Conservation (phyloP, 2,888 invertebrate genomes). For the Nomada ferruginata region DNA sequence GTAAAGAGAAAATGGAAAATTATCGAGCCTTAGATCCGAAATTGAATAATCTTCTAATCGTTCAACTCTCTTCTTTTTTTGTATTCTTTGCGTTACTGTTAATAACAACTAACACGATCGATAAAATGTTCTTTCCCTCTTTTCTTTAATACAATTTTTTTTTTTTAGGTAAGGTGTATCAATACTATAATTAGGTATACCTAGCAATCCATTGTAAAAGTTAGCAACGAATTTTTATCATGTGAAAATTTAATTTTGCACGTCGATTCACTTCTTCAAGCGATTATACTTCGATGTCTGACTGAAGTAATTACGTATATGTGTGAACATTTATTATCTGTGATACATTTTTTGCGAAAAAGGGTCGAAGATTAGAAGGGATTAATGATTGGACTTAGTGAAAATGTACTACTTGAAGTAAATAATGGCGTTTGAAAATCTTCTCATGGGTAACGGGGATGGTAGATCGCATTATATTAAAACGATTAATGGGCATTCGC, state of each 20-base stretch:
- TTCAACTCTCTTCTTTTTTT: conserved; percentile 47
- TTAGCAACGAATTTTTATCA: conserved; percentile 63
- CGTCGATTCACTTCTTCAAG: conserved; percentile 73
- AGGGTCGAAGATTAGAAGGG: conserved; percentile 31
- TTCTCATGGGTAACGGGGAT: conserved; percentile 1
- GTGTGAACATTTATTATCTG: conserved; percentile 60
- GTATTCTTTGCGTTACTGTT: conserved; percentile 66
- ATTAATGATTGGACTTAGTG: conserved; percentile 37
- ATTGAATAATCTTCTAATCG: conserved; percentile 64
- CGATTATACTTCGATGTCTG: conserved; percentile 43
- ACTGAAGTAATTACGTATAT: conserved; percentile 39
- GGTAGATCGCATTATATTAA: background rate
- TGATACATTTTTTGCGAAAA: conserved; percentile 62
- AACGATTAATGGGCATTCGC: conserved; percentile 20
- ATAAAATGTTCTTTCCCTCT: conserved; percentile 35
- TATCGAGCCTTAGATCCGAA: conserved; percentile 74
- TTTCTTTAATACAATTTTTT: conserved; percentile 30
- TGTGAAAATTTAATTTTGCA: conserved; percentile 56
- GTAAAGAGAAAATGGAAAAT: conserved; percentile 69
- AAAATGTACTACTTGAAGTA: conserved; percentile 12
- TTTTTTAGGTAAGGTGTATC: conserved; percentile 47
- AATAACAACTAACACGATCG: conserved; percentile 41
- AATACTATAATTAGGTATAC: conserved; percentile 61
- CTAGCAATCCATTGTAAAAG: conserved; percentile 50
- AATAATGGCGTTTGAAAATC: background rate